A percentile compares a stretch with the other conserved stretches of the same genome.
Conservation (phyloP, 2,113 vertebrate genomes). For the Erythrolamprus reginae region DNA sequence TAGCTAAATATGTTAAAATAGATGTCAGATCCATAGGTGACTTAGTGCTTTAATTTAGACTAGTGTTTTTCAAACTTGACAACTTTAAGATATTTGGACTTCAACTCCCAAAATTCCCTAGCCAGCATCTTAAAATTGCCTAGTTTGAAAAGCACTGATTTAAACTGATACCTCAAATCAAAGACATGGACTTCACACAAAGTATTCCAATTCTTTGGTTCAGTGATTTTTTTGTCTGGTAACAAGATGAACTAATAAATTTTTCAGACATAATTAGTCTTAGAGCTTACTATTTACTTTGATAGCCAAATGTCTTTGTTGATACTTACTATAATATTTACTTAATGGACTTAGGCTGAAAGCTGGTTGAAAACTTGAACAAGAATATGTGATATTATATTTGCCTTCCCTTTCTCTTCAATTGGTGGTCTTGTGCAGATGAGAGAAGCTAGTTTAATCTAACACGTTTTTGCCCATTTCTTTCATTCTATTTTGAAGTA, state of each 20-base stretch:
- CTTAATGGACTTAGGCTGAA: neutral
- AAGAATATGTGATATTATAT: neutral
- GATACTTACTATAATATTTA: neutral
- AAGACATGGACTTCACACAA: neutral
- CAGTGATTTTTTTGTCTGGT: neutral
- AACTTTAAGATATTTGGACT: neutral
- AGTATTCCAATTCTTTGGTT: neutral
- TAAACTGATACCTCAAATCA: neutral
- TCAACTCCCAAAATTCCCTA: neutral
- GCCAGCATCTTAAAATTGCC: neutral
- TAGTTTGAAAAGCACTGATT: neutral
- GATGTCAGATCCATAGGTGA: neutral
- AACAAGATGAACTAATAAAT: neutral
- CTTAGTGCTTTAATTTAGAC: neutral
- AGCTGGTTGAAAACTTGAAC: neutral
- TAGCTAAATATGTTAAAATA: neutral
- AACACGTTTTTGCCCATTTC: neutral
- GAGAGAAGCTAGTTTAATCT: neutral
- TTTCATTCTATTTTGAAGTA: neutral
- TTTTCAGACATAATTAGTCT: neutral
- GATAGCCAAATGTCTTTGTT: neutral
- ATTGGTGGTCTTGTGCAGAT: neutral
- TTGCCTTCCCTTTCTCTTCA: neutral
- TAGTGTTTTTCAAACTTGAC: neutral
- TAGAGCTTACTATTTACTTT: neutral